Base-by-base conservation (phyloP, 2,797 vertebrate genomes). In the Poeciliopsis infans region DNA sequence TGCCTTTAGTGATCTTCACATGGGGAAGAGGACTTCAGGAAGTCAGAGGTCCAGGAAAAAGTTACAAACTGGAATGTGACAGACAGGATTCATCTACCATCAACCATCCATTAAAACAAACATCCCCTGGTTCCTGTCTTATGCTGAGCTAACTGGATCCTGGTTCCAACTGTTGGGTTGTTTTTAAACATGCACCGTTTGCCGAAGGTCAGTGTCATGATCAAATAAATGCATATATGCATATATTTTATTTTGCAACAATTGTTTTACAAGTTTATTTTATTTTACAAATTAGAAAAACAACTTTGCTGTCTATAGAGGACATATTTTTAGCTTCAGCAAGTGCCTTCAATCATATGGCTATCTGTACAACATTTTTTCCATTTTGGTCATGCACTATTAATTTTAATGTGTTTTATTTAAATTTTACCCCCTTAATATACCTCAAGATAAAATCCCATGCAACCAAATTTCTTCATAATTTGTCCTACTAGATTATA, bases 71-170 rank as follows among this genome's bases (percentile, higher is more conserved):
- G 36, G 31, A 41, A n/a, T 31, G 28, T 68, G 66, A 68, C 23
- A 43, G 66, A 68, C 66, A 41, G 66, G 66, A 68, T 68, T 41
- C 66, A 43, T 68, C 66, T 68, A 68, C 39, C 66, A 68, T 68
- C 66, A 43, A 68, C 66, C 39, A 68, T 41, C 33, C 31, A 41
- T 68, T 68, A 43, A 68, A 68, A 68, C 66, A 68, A 46, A 46
- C 45, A 71, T 61, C 15, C 31, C n/a, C 33, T 23, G 10, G 12
- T 75, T 74, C 28, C 51, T 51, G 69, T 46, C 69, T 71, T 71
- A 18, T 68, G 66, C 66, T 68, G 66, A 68, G 66, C 39, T 43
- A 41, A 43, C 36, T 68, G 66, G 20, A 68, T 68, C 41, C 23
- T 41, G 10, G 18, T 43, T 41, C 66, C 66, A 41, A 41, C 66